Percentiles rank a stretch among this genome's conserved stretches.
Conservation (phyloP, 2,113 vertebrate genomes). For the Alosa alosa region DNA sequence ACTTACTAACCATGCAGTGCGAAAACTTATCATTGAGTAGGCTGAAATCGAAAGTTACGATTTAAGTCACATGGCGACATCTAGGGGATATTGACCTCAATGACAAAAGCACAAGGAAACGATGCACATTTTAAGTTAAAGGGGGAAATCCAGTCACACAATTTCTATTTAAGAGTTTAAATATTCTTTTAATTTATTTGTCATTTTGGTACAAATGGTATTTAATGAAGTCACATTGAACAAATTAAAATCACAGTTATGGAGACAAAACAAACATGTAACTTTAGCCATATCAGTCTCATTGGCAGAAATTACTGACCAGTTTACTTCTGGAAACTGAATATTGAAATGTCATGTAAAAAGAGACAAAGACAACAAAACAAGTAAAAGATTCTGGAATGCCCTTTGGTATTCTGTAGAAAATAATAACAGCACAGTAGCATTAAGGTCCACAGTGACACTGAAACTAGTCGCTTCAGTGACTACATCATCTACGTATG, state of each 20-base stretch:
- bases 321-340: background rate
- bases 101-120: background rate
- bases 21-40: background rate
- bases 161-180: background rate
- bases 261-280: slow-evolving; percentile 1
- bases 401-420: slow-evolving; percentile 23
- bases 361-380: background rate
- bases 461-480: slow-evolving; percentile 40
- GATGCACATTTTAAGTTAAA: background rate
- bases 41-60: background rate
- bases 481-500: slow-evolving; percentile 70
- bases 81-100: slow-evolving; percentile 1
- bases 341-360: background rate
- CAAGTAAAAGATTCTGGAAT: slow-evolving; percentile 35
- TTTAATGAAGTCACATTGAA: slow-evolving; percentile 6
- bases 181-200: background rate
- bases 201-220: background rate
- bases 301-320: slow-evolving; percentile 6
- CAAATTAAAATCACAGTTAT: slow-evolving; percentile 9
- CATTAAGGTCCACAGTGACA: slow-evolving; percentile 25
- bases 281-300: background rate
- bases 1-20: too few species aligned
- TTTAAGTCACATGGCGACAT: background rate
- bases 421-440: slow-evolving; percentile 23
- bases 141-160: background rate